phyloP scores from a whole-genome alignment of 2,113 vertebrate species.

The Tylochromis polylepis region DNA sequence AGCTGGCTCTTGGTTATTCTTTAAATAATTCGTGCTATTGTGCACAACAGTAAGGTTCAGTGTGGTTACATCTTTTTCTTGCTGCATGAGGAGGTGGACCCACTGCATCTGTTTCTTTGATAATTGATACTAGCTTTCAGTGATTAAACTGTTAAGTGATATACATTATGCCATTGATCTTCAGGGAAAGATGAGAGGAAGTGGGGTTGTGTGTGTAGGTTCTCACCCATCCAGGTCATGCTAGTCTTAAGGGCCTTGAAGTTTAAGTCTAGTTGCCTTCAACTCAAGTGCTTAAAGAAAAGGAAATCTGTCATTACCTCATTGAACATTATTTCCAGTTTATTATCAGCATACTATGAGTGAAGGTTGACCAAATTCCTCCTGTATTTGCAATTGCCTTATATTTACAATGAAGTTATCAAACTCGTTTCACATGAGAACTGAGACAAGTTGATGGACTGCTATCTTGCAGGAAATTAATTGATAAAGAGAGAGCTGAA shows the following conservation, averaged over 20 bases:
- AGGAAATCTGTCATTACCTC: conserved; percentile 16
- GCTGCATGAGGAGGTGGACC: background rate
- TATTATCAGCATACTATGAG: conserved; percentile 13
- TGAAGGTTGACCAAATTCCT: background rate
- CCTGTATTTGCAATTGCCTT: background rate
- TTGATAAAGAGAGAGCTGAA: conserved; percentile 14
- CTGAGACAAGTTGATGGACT: conserved; percentile 21
- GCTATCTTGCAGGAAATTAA: conserved; percentile 2
- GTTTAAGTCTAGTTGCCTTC: background rate
- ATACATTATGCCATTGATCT: conserved; percentile 4
- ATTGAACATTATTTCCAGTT: conserved; percentile 20
- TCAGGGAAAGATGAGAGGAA: conserved; percentile 15
- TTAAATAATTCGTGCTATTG: background rate
- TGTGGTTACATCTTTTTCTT: conserved; percentile 8
- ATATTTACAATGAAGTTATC: conserved; percentile 8
- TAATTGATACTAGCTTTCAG: background rate
- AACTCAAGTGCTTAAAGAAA: background rate
- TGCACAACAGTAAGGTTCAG: background rate
- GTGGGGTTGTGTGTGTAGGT: background rate
- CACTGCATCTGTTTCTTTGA: background rate
- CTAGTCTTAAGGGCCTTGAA: background rate
- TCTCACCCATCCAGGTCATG: background rate
- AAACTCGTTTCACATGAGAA: conserved; percentile 2
- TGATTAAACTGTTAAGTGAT: conserved; percentile 23
- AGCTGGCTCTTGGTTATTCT: background rate